These are phyloP conservation scores for Eumacrocentrus americanus DNA, from an alignment of 2,888 invertebrate species.

Conservation along the genomic window DNA sequence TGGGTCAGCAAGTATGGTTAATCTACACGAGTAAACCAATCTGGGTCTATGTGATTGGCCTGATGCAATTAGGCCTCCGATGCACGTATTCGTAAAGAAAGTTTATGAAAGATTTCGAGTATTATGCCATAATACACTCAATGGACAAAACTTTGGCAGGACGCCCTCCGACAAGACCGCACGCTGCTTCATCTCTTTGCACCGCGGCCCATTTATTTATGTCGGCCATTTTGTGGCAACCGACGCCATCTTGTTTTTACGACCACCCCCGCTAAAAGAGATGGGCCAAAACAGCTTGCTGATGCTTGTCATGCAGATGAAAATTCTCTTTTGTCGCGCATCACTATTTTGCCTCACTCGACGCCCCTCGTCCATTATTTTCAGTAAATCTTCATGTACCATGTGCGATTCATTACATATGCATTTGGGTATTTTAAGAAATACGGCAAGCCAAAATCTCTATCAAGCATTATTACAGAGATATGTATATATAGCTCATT, in stretches of 20 bases:
- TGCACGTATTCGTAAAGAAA: too few species aligned
- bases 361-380: too few species aligned
- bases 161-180: slow-evolving; percentile 16
- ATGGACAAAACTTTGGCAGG: slow-evolving; percentile 35
- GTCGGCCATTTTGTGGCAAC: slow-evolving; percentile 54
- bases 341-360: slow-evolving; percentile 14
- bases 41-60: too few species aligned
- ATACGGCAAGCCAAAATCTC: too few species aligned
- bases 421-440: too few species aligned
- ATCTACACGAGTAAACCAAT: too few species aligned
- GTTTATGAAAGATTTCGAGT: too few species aligned
- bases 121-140: neutral
- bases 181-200: slow-evolving; percentile 17
- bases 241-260: slow-evolving; percentile 57
- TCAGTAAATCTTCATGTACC: too few species aligned
- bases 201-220: slow-evolving; percentile 51
- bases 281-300: slow-evolving; percentile 16
- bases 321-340: slow-evolving; percentile 31
- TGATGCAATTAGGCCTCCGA: too few species aligned
- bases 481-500: too few species aligned
- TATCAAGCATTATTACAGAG: too few species aligned
- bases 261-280: slow-evolving; percentile 40
- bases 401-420: too few species aligned
- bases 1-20: slow-evolving; percentile 57
- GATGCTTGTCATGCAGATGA: slow-evolving; percentile 41